Evolutionary conservation across 2,797 vertebrate genomes (phyloP), one percentile per base, ranked within the genome.

Genomic region (Rousettus madagascariensis): DNA sequence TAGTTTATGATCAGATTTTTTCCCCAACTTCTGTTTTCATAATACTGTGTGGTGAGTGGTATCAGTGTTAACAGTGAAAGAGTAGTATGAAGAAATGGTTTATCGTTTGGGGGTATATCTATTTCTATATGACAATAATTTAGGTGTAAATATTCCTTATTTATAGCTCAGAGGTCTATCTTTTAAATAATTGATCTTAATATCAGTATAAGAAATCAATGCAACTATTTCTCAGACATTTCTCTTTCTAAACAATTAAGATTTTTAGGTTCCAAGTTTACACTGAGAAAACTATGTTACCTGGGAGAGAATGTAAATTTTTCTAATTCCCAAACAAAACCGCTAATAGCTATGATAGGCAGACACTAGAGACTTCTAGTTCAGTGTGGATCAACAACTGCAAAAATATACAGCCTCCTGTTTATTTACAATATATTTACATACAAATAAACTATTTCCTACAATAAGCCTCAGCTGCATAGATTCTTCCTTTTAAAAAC

Each of bases 321-420:
- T 95, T 78, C 96, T 97, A 98, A 91, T 85, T 97, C 86, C 83
- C 95, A 98, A 98, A 95, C 95, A 94, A 97, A 98, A 97, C 72
- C 68, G 49, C 68, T 94, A 92, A 95, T 91, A 86, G 57, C 93
- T 95, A 97, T 96, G 96, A 97, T 98, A 98, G 86, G 97, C 92
- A 97, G 96, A 95, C 61, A 96, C 97, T 98, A 97, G 94, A 94
- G 95, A 98, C 86, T 97, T 98, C 98, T 98, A 97, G 98, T 97
- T 98, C 97, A 96, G 92, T 96, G 92, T 82, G 97, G 96, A 97
- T 97, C 97, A 98, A 98, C 96, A 98, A 98, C 98, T 98, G 98
- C 98, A 99, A 99, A 99, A 99, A 99, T 99, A 98, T 98, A 98
- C 98, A 99, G 98, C 98, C 98, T 97, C 96, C 96, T 99, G 98